Conservation (phyloP, 2,113 vertebrate genomes). For the Amphiprion percula region DNA sequence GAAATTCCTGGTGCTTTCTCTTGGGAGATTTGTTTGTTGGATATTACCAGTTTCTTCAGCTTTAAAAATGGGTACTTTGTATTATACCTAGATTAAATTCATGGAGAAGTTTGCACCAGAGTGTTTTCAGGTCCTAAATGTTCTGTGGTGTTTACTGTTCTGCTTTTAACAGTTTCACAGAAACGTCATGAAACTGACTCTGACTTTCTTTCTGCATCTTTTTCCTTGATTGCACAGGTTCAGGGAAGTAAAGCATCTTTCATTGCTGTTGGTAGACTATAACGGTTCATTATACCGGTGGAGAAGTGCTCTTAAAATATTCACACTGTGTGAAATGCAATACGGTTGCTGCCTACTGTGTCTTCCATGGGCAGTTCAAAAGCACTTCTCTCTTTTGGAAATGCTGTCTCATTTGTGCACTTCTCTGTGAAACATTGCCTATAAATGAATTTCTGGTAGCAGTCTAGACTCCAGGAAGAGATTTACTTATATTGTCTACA, state of each 20-base stretch:
- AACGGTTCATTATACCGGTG: conserved; percentile 48
- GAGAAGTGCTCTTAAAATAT: conserved; percentile 79
- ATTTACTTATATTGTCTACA: conserved; percentile 2
- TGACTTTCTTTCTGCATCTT: neutral
- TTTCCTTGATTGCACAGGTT: conserved; percentile 14
- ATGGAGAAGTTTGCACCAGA: too few relatives aligned
- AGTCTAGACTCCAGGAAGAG: neutral
- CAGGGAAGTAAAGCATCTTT: conserved; percentile 16
- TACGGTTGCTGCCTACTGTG: conserved; percentile 26
- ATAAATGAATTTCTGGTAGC: neutral
- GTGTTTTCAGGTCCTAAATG: too few relatives aligned
- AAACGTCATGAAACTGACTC: neutral
- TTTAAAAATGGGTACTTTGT: neutral
- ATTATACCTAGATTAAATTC: neutral
- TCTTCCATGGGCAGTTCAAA: conserved; percentile 31
- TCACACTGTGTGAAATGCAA: conserved; percentile 74
- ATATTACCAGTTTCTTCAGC: neutral
- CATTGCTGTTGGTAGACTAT: conserved; percentile 13
- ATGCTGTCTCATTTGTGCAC: conserved; percentile 24
- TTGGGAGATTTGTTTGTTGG: too few relatives aligned
- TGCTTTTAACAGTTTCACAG: neutral
- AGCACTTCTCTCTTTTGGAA: conserved; percentile 53
- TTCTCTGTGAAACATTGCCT: conserved; percentile 6
- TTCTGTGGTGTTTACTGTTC: neutral
- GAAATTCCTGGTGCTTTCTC: conserved; percentile 1